phyloP scores from a whole-genome alignment of 1,140 invertebrate species.

The Coptotermes formosanus region DNA sequence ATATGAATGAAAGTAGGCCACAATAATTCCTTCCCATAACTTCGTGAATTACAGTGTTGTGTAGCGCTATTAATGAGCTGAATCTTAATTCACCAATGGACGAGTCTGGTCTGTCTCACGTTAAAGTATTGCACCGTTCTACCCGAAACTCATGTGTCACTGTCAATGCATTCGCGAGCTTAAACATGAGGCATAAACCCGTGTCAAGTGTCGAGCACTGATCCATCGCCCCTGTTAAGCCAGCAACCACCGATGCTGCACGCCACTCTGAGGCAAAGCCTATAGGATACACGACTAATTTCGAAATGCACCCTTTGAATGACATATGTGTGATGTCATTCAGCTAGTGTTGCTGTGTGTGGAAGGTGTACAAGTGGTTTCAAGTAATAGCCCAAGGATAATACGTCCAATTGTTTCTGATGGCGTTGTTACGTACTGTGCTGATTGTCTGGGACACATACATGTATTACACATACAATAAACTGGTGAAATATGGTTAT shows the following conservation, averaged over 20 bases:
- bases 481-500: too few relatives aligned
- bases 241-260: not conserved
- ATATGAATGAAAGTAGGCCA: too few relatives aligned
- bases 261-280: not conserved
- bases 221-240: not conserved
- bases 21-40: too few relatives aligned
- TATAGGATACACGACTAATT: not conserved
- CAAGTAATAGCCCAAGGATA: not conserved
- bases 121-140: not conserved
- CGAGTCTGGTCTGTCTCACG: too few relatives aligned
- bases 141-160: not conserved
- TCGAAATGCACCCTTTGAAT: not conserved
- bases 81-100: too few relatives aligned
- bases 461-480: too few relatives aligned
- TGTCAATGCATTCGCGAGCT: not conserved
- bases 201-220: slow-evolving; percentile 13
- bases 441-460: too few relatives aligned
- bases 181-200: slow-evolving; percentile 5
- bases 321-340: not conserved
- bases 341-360: not conserved
- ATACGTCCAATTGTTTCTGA: not conserved
- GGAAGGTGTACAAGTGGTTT: not conserved
- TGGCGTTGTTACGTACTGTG: not conserved
- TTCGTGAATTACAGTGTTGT: too few relatives aligned
- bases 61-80: too few relatives aligned